Evolutionary conservation across 2,888 invertebrate species (phyloP), one percentile per base, ranked within the genome.

Genomic region (Agrotis puta): DNA sequence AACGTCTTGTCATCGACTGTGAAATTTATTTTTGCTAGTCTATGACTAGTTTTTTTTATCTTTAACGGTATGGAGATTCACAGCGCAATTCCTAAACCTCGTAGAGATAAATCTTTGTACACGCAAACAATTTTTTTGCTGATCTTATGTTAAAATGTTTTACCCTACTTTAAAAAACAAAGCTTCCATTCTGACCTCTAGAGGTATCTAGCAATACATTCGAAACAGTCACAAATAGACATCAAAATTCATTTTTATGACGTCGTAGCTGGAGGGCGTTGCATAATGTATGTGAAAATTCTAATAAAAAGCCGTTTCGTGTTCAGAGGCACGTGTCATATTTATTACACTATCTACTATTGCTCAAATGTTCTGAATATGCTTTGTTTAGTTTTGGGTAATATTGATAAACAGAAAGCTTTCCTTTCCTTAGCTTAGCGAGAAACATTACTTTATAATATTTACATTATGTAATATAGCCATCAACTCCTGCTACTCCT

Each of bases 201-300:
- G 14, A 57, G 3, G 7, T 47, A 39, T 74, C 14, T 18, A 64
- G 45, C 13, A 59, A 39, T 9, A 24, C 50, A 33, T 74, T 45
- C 24, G n/a, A 56, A 50, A 62, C 13, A 56, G 2, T 50, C 22
- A 11, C 50, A 33, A 50, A 39, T 24, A 50, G 24, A 20, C 57
- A 74, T 73, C 57, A 73, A 47, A 53, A 73, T 73, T 73, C 75
- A 58, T 73, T 64, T 39, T 27, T 14, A 53, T 65, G 58, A 59
- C 66, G 73, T 74, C 67, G 39, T n/a, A 66, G 43, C 24, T 53
- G 59, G 43, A 54, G 33, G 11, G 13, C 58, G 47, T 66, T 59
- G 43, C 76, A 74, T 75, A 24, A 74, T 73, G 48, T 61, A 61
- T 67, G 16, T 16, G 22, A 43, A 65, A 20, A 56, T 50, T 6